Conservation (phyloP, 2,113 vertebrate species). For the Ptilonorhynchus violaceus region DNA sequence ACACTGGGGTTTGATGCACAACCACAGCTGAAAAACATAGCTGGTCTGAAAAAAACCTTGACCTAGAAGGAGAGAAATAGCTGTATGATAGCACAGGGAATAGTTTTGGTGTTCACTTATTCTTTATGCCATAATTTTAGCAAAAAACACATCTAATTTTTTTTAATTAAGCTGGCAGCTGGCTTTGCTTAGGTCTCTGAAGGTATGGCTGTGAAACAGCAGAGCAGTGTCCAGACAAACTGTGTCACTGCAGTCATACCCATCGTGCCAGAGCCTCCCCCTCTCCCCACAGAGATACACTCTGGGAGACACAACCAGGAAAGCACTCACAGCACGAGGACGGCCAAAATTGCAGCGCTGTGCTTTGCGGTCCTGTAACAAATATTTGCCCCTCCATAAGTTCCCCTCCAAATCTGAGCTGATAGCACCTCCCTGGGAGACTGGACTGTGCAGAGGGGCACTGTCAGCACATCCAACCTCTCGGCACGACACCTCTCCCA, state of each 20-base stretch:
- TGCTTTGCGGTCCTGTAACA: accelerated
- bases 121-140: not conserved
- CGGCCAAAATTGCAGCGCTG: not conserved
- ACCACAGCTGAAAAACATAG: not conserved
- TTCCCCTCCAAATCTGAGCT: not conserved
- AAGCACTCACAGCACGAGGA: not conserved
- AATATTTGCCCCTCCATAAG: not conserved
- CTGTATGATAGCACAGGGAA: not conserved
- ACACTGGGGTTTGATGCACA: not conserved
- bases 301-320: not conserved
- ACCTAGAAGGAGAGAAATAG: not conserved
- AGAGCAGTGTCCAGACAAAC: not conserved
- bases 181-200: not conserved
- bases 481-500: not conserved
- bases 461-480: accelerated
- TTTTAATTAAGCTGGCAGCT: not conserved
- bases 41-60: not conserved
- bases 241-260: no score
- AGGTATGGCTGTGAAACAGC: not conserved
- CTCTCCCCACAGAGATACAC: not conserved
- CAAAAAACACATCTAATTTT: not conserved
- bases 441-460: accelerated
- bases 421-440: not conserved
- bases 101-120: not conserved
- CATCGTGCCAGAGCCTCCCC: not conserved